phyloP scores from a whole-genome alignment of 2,888 invertebrate genomes.

The Philonicus albiceps region DNA sequence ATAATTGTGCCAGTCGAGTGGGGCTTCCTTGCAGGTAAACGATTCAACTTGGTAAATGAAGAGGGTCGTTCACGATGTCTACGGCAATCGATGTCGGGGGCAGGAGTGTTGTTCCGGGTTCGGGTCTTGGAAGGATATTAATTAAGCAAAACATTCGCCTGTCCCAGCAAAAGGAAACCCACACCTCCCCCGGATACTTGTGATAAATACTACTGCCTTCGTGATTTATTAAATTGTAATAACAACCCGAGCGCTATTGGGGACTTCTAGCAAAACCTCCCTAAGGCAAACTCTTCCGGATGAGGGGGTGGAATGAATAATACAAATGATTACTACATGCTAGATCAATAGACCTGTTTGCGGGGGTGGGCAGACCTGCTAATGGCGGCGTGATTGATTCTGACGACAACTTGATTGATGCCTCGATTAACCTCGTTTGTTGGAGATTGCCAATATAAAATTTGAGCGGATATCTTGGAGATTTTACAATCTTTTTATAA shows the following conservation, averaged over 20 bases:
- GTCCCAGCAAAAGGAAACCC: not conserved
- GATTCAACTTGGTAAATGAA: conserved; percentile 6
- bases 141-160: conserved; percentile 3
- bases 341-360: not conserved
- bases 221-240: conserved; percentile 27
- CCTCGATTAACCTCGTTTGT: not conserved
- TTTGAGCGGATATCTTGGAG: not conserved
- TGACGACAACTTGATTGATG: not conserved
- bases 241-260: not conserved
- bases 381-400: not conserved
- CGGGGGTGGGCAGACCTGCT: not conserved
- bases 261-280: not conserved
- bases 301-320: not conserved
- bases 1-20: not conserved
- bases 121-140: not conserved
- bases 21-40: not conserved
- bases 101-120: not conserved
- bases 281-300: not conserved
- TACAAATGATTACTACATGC: not conserved
- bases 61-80: not conserved
- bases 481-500: not conserved
- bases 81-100: not conserved
- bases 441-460: not conserved
- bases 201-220: conserved; percentile 6
- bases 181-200: not conserved